Evolutionary conservation across 2,888 invertebrate species (phyloP).

Genomic region (Eustalomyia histrio): DNA sequence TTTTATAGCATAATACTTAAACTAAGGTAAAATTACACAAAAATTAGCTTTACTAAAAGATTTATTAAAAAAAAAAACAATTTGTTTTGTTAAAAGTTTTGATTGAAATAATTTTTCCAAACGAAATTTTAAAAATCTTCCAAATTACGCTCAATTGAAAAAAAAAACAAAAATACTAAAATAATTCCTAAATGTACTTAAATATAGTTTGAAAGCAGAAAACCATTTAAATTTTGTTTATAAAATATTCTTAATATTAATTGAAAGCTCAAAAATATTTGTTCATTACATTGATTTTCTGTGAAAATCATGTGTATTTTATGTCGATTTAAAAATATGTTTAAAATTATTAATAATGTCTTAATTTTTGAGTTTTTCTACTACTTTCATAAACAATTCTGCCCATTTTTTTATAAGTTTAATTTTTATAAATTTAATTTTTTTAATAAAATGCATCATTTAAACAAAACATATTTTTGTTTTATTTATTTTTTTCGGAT

Average conservation of each 20-base stretch:
- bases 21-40: conserved; percentile 27
- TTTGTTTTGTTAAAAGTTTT: conserved; percentile 36
- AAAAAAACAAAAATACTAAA: conserved; percentile 38
- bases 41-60: conserved; percentile 47
- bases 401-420: conserved; percentile 44
- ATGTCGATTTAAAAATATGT: conserved; percentile 52
- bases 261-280: conserved; percentile 57
- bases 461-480: conserved; percentile 2
- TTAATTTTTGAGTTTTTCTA: conserved; percentile 39
- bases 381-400: conserved; percentile 37
- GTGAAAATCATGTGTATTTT: conserved; percentile 69
- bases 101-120: conserved; percentile 14
- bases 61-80: conserved; percentile 18
- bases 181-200: conserved; percentile 47
- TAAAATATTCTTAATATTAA: conserved; percentile 36
- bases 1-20: conserved; percentile 43
- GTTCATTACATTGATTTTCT: conserved; percentile 68
- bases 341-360: conserved; percentile 29
- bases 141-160: conserved; percentile 43
- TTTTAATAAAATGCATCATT: conserved; percentile 47
- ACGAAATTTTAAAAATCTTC: not conserved
- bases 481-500: too few species aligned
- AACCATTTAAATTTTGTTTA: conserved; percentile 41
- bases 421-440: conserved; percentile 48
- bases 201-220: conserved; percentile 21